These are phyloP conservation scores for Ophion ellenae DNA, from an alignment of 2,888 invertebrate genomes.

Conservation along the genomic window DNA sequence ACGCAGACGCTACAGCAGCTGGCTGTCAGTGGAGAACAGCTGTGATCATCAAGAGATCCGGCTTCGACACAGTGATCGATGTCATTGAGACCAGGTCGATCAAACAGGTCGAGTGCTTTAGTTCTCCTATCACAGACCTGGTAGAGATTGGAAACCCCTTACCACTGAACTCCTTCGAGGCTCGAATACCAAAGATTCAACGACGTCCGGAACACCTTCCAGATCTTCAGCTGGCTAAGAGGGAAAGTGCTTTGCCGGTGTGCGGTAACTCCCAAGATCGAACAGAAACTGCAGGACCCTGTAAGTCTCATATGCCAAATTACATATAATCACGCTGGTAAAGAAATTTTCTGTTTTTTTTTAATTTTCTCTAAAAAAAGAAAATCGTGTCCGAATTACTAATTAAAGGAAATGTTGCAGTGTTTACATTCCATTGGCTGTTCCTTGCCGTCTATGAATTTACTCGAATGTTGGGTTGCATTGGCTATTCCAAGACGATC, in stretches of 20 bases:
- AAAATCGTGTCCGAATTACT: too few species aligned
- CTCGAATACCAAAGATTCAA: too few species aligned
- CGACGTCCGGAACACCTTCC: too few species aligned
- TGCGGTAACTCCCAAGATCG: not conserved
- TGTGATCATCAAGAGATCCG: conserved; percentile 7
- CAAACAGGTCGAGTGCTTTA: not conserved
- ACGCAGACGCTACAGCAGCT: conserved; percentile 36
- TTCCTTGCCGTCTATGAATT: too few species aligned
- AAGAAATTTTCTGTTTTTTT: too few species aligned
- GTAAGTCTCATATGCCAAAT: not conserved
- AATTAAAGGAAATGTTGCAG: too few species aligned
- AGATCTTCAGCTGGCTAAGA: not conserved
- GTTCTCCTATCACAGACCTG: not conserved
- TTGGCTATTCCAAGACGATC: too few species aligned
- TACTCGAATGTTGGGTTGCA: too few species aligned
- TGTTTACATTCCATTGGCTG: too few species aligned
- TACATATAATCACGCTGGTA: too few species aligned
- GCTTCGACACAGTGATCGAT: not conserved
- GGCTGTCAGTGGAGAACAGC: conserved; percentile 44
- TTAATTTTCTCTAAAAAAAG: too few species aligned
- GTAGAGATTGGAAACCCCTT: not conserved
- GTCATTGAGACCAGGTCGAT: not conserved
- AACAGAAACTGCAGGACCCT: not conserved
- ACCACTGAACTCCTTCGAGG: not conserved
- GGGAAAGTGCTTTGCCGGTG: conserved; percentile 8